These are phyloP conservation scores for Branchellion lobata DNA, from an alignment of 2,888 invertebrate genomes.

Conservation along the genomic window DNA sequence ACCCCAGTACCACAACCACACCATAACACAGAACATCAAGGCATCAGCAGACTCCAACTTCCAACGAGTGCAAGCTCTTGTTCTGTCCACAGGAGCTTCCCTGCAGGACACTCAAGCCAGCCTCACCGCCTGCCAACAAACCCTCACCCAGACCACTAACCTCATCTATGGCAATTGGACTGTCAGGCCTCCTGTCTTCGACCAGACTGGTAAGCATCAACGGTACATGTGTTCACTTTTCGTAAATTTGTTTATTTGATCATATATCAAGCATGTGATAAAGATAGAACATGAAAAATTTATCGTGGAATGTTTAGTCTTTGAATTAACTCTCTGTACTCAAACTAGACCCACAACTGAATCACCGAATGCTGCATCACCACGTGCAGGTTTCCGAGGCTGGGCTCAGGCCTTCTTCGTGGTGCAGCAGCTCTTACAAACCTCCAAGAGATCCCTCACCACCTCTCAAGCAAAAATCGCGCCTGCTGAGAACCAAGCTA, in stretches of 20 bases:
- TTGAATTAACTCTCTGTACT: not conserved
- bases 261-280: not conserved
- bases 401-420: not conserved
- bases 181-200: not conserved
- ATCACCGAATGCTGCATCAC: no score
- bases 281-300: not conserved
- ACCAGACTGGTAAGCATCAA: not conserved
- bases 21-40: not conserved
- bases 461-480: not conserved
- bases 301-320: not conserved
- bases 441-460: not conserved
- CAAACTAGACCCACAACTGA: no score
- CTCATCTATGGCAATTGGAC: constrained; percentile 20
- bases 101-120: not conserved
- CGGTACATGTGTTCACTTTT: no score
- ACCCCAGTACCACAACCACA: no score
- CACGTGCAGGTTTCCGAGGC: constrained; percentile 9
- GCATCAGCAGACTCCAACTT: constrained; percentile 1
- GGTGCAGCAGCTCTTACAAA: constrained; percentile 5
- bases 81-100: not conserved
- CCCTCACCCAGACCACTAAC: not conserved
- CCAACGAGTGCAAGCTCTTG: not conserved
- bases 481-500: not conserved
- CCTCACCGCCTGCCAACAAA: constrained; percentile 2
- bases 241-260: not conserved